Conservation (phyloP, 2,797 vertebrate genomes). For the Microctenopoma lineatum region DNA sequence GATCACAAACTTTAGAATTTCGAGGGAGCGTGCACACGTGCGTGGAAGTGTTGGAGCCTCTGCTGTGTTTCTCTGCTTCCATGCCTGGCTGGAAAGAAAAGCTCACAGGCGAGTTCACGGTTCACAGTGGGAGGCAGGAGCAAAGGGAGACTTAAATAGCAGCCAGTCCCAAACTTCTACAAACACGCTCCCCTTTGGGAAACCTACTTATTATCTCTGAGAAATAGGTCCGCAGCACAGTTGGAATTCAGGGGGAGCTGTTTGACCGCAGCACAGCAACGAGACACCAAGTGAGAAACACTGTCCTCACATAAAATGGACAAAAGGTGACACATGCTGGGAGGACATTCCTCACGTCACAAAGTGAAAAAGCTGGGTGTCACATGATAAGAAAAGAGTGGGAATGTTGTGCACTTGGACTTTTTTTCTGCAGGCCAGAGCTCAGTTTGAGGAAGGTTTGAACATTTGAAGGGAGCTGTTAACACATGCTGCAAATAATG, state of each 20-base stretch:
- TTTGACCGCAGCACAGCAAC: conserved; percentile 23
- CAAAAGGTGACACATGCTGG: neutral
- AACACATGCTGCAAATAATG: too few relatives aligned
- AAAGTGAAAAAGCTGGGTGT: neutral
- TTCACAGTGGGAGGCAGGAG: conserved; percentile 47
- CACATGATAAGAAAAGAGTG: neutral
- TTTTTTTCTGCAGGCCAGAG: too few relatives aligned
- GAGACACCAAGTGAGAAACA: neutral
- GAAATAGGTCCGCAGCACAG: conserved; percentile 44
- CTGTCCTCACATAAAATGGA: neutral
- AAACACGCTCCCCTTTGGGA: conserved; percentile 57
- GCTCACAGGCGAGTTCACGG: conserved; percentile 37
- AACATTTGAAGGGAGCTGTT: too few relatives aligned
- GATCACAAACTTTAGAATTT: neutral
- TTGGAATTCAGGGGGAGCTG: conserved; percentile 21
- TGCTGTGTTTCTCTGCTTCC: conserved; percentile 4
- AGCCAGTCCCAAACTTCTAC: conserved; percentile 56
- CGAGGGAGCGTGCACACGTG: neutral
- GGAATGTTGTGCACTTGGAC: too few relatives aligned
- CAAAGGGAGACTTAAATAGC: conserved; percentile 67
- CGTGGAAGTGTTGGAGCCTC: conserved; percentile 8
- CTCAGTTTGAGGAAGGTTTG: neutral
- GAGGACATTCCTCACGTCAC: neutral
- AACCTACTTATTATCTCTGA: conserved; percentile 74
- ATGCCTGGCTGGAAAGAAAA: conserved; percentile 21